A percentile compares a stretch with the other conserved stretches of the same genome.
These are phyloP conservation scores for Melieria picta DNA, from an alignment of 2,888 invertebrate species.

Conservation along the genomic window DNA sequence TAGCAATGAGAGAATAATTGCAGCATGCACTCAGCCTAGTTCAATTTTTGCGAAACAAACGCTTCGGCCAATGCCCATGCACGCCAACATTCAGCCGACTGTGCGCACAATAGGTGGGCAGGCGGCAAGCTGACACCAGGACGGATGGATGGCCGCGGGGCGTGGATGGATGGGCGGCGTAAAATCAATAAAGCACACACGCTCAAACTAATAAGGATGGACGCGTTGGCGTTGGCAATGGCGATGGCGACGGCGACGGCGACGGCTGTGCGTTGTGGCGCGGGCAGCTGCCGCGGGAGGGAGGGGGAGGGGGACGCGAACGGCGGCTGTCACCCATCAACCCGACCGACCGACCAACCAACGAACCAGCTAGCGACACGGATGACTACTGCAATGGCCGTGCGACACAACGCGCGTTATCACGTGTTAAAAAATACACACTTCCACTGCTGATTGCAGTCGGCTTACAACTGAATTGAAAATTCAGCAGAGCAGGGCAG, in stretches of 20 bases:
- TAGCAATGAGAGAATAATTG: too few species aligned
- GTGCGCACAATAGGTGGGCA: too few species aligned
- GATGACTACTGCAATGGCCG: neutral
- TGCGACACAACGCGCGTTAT: constrained; percentile 24
- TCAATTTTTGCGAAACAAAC: neutral
- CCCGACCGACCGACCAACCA: neutral
- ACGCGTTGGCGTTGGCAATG: neutral
- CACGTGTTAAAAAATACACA: constrained; percentile 39
- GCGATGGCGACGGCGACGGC: constrained; percentile 22
- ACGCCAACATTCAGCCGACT: neutral
- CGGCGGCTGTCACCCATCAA: constrained; percentile 1
- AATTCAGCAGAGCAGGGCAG: constrained; percentile 58
- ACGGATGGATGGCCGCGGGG: neutral
- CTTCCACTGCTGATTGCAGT: constrained; percentile 64
- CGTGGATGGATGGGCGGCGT: neutral
- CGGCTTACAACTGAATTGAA: constrained; percentile 65
- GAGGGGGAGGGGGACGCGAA: neutral
- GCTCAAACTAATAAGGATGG: constrained; percentile 4
- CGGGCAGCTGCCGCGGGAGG: neutral
- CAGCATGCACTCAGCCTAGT: too few species aligned
- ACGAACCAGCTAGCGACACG: constrained; percentile 14
- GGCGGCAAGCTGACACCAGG: too few species aligned
- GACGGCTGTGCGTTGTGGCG: neutral
- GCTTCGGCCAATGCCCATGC: neutral
- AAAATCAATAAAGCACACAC: constrained; percentile 7